These are phyloP conservation scores for Hephaestus fuliginosus DNA, from an alignment of 2,797 vertebrate species.

Conservation along the genomic window DNA sequence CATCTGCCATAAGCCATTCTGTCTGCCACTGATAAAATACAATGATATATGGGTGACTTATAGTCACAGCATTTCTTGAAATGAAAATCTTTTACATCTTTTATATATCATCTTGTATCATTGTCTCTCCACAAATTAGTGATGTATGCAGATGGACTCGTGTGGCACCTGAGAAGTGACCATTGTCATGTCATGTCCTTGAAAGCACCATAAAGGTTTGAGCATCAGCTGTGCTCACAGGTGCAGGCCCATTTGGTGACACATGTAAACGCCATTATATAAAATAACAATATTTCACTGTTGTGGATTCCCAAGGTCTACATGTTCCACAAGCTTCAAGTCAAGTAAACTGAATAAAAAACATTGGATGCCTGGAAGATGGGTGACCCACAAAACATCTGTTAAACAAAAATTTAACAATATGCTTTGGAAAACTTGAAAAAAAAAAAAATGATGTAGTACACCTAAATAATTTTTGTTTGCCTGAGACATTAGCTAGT, in stretches of 20 bases:
- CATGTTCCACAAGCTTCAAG: not conserved
- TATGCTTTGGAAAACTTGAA: not conserved
- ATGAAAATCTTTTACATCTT: no score
- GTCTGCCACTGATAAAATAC: not conserved
- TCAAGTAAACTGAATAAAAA: not conserved
- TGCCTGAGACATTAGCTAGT: no score
- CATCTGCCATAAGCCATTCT: not conserved
- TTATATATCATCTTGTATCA: no score
- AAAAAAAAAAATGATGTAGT: not conserved
- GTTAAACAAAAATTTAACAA: not conserved
- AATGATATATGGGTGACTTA: not conserved
- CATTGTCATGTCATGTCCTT: no score
- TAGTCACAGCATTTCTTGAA: not conserved
- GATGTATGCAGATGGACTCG: no score
- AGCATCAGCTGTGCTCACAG: not conserved
- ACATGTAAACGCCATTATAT: not conserved
- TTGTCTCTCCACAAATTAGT: no score
- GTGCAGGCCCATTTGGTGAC: not conserved
- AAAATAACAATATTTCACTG: not conserved
- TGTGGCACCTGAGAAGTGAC: no score
- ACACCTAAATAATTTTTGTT: not conserved
- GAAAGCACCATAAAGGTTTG: not conserved
- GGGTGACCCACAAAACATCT: not conserved
- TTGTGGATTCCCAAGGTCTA: not conserved
- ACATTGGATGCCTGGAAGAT: not conserved